phyloP scores from a whole-genome alignment of 2,888 invertebrate species.

The Lasioglossum malachurum region DNA sequence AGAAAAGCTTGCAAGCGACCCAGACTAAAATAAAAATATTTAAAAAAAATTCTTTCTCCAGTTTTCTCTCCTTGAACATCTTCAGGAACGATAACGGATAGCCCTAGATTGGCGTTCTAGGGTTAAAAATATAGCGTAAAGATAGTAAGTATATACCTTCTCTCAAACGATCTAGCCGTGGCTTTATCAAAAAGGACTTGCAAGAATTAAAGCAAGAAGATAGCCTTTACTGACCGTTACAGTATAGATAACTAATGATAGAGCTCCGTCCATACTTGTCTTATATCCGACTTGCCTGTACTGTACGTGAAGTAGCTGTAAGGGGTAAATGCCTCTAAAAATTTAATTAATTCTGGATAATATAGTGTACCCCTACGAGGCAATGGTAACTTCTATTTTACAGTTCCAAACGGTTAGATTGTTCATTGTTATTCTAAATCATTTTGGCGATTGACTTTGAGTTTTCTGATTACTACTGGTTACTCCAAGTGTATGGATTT shows the following conservation, averaged over 20 bases:
- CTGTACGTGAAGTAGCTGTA: neutral
- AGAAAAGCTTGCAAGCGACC: neutral
- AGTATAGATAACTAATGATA: neutral
- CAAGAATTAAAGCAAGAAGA: neutral
- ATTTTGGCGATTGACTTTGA: neutral
- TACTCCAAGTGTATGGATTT: neutral
- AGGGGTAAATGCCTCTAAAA: neutral
- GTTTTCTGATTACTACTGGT: no score
- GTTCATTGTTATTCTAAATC: neutral
- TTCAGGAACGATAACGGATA: neutral
- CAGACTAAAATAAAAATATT: neutral
- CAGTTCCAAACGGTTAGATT: neutral
- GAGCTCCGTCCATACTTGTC: neutral
- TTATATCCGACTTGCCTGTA: neutral
- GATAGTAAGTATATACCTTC: neutral
- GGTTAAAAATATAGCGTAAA: neutral
- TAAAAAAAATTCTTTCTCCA: neutral
- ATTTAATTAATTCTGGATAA: neutral
- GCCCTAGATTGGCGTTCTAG: neutral
- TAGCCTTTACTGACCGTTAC: neutral
- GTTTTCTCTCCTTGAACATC: neutral
- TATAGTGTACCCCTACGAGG: neutral
- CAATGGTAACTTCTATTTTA: neutral
- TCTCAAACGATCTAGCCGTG: neutral
- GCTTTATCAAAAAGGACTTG: neutral